These are phyloP conservation scores for Mesaphorura yosii DNA, from an alignment of 1,140 invertebrate genomes.

Conservation along the genomic window DNA sequence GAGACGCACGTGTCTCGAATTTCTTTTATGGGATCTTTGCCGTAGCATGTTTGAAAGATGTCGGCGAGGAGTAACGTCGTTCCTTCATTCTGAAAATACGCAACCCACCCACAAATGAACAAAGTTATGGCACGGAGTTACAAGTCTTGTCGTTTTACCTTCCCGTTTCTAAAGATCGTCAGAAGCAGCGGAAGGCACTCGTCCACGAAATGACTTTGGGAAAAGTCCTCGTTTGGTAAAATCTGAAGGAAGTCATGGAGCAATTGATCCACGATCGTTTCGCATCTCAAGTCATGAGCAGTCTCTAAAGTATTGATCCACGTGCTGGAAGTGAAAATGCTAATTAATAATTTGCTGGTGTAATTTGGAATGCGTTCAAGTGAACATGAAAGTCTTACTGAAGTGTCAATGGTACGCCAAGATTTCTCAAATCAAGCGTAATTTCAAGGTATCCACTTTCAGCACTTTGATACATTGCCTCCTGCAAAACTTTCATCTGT, in stretches of 20 bases:
- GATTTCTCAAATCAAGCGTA: slow-evolving; percentile 64
- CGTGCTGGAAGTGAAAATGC: no score
- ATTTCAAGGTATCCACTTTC: slow-evolving; percentile 82
- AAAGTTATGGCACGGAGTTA: not conserved
- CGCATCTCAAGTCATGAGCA: slow-evolving; percentile 66
- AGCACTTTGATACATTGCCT: slow-evolving; percentile 83
- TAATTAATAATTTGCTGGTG: slow-evolving; percentile 47
- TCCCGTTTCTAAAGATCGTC: slow-evolving; percentile 78
- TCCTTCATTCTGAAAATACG: slow-evolving; percentile 60
- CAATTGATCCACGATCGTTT: slow-evolving; percentile 76
- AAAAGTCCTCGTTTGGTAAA: slow-evolving; percentile 67
- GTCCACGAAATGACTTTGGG: slow-evolving; percentile 62
- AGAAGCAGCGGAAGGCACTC: slow-evolving; percentile 79
- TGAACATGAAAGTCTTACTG: no score
- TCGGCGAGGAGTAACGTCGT: slow-evolving; percentile 74
- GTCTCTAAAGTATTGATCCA: slow-evolving; percentile 82
- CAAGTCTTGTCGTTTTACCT: slow-evolving; percentile 44
- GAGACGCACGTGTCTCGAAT: slow-evolving; percentile 59
- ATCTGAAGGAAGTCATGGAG: slow-evolving; percentile 81
- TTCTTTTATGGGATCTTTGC: slow-evolving; percentile 67
- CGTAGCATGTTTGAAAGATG: slow-evolving; percentile 78
- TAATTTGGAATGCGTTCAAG: no score
- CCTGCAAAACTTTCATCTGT: slow-evolving; percentile 71
- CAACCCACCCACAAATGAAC: not conserved
- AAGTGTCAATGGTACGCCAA: slow-evolving; percentile 63